Evolutionary conservation across 2,888 invertebrate species (phyloP).

Genomic region (Epirrita christyi): DNA sequence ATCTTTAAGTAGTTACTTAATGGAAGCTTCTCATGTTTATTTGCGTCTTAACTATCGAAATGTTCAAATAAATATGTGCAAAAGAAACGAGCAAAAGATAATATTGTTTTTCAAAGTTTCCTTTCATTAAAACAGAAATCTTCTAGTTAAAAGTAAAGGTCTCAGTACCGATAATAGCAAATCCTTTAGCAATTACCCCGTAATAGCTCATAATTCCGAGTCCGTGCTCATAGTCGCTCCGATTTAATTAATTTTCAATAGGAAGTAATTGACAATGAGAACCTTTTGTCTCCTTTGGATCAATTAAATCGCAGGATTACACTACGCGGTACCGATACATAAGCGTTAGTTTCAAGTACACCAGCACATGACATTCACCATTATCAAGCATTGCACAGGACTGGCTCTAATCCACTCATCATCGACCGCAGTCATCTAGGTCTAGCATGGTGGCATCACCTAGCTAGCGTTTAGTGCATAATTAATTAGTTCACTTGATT

Average conservation of each 20-base stretch:
- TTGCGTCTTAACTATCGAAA: slow-evolving; percentile 60
- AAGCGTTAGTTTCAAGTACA: slow-evolving; percentile 58
- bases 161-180: slow-evolving; percentile 41
- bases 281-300: slow-evolving; percentile 35
- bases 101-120: not conserved
- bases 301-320: slow-evolving; percentile 37
- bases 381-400: slow-evolving; percentile 80
- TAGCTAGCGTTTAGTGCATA: slow-evolving; percentile 78
- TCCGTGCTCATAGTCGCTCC: slow-evolving; percentile 32
- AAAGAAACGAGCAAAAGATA: slow-evolving; percentile 8
- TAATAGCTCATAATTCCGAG: slow-evolving; percentile 35
- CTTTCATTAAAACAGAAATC: slow-evolving; percentile 7
- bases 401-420: slow-evolving; percentile 75
- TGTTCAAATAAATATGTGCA: slow-evolving; percentile 17
- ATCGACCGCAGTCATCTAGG: slow-evolving; percentile 75
- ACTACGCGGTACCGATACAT: slow-evolving; percentile 36
- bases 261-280: slow-evolving; percentile 36
- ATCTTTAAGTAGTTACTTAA: slow-evolving; percentile 62
- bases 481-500: slow-evolving; percentile 52
- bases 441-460: slow-evolving; percentile 80
- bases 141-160: slow-evolving; percentile 15
- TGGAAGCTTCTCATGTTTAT: slow-evolving; percentile 73
- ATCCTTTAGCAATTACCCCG: slow-evolving; percentile 48
- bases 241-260: slow-evolving; percentile 42
- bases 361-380: slow-evolving; percentile 76